A percentile compares a stretch with the other conserved stretches of the same genome.
Evolutionary conservation across 2,888 invertebrate species (phyloP).

Genomic region (Itoplectis maculator): DNA sequence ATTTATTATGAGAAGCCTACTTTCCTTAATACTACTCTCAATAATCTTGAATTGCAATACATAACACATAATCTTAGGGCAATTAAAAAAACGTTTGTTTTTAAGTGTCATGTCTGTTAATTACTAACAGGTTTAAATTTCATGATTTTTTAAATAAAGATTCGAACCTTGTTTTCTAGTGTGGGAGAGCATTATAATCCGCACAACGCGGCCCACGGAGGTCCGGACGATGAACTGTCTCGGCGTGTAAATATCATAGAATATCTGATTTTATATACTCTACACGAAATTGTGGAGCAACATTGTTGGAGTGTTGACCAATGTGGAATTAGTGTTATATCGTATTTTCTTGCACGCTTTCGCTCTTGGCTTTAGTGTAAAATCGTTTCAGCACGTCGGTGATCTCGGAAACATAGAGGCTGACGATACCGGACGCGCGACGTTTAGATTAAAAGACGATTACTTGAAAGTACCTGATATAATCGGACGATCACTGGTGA

Average conservation of each 20-base stretch:
- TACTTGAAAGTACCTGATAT: conserved; percentile 89
- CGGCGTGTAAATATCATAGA: conserved; percentile 81
- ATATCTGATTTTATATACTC: conserved; percentile 30
- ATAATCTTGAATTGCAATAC: too few species aligned
- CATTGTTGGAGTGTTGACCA: conserved; percentile 33
- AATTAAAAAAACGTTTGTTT: too few species aligned
- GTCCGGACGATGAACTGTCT: conserved; percentile 83
- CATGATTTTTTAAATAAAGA: conserved; percentile 10
- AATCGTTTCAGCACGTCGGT: conserved; percentile 86
- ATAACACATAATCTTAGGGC: too few species aligned
- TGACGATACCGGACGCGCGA: conserved; percentile 87
- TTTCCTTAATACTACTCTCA: too few species aligned
- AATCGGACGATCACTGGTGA: conserved; percentile 92
- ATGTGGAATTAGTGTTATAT: neutral
- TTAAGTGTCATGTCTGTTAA: neutral
- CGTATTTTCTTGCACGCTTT: neutral
- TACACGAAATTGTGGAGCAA: conserved; percentile 20
- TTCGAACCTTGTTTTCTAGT: conserved; percentile 79
- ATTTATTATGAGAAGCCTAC: too few species aligned
- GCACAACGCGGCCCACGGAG: conserved; percentile 85
- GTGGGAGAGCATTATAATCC: conserved; percentile 89
- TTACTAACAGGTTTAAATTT: neutral
- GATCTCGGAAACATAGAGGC: conserved; percentile 89
- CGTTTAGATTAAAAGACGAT: conserved; percentile 88
- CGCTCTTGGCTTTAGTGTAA: neutral